Conservation (phyloP, 2,888 invertebrate species). For the Saturnia pavonia region DNA sequence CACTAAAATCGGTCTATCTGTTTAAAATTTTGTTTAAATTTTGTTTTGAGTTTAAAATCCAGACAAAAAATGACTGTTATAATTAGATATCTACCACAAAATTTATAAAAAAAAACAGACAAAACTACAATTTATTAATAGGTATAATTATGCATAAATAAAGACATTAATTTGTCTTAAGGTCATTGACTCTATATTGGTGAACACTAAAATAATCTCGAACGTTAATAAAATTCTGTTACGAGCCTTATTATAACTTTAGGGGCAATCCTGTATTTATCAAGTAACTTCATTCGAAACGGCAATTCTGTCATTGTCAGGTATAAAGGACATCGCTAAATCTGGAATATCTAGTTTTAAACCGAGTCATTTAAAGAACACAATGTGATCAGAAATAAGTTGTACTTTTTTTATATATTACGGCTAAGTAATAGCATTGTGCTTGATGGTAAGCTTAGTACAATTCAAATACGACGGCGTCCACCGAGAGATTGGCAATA, state of each 20-base stretch:
- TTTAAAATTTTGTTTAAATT: no score
- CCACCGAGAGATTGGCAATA: no score
- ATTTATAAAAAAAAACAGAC: not conserved
- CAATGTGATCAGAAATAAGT: not conserved
- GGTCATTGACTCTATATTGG: not conserved
- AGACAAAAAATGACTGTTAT: no score
- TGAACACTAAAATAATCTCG: not conserved
- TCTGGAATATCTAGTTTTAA: constrained; percentile 2
- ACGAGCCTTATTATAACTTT: not conserved
- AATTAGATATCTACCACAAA: not conserved
- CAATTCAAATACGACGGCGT: no score
- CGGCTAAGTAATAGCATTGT: no score
- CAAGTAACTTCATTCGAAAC: not conserved
- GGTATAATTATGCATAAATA: not conserved
- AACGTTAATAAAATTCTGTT: not conserved
- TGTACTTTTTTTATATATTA: no score
- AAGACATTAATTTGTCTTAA: not conserved
- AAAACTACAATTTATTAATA: not conserved
- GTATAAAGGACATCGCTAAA: not conserved
- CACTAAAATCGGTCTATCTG: no score
- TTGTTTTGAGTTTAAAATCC: no score
- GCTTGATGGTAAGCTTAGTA: no score
- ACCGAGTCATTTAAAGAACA: not conserved
- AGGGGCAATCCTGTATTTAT: not conserved
- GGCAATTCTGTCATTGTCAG: not conserved